phyloP scores from a whole-genome alignment of 2,113 vertebrate genomes.

The Phoxinus phoxinus region DNA sequence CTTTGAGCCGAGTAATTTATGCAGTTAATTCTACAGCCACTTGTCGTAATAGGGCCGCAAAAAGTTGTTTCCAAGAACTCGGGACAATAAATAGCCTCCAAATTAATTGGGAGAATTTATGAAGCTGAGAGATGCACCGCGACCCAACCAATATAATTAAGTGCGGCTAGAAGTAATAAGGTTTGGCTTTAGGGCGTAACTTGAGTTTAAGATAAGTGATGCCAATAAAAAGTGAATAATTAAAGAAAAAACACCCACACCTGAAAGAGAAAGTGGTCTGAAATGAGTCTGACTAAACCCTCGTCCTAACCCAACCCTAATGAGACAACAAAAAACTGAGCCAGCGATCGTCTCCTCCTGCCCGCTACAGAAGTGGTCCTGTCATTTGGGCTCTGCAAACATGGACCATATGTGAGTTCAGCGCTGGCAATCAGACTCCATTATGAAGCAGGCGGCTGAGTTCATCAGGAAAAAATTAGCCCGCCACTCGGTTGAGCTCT shows the following conservation, averaged over 20 bases:
- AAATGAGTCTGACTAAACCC: neutral
- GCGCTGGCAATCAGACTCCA: slow-evolving; percentile 79
- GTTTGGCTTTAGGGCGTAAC: slow-evolving; percentile 56
- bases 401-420: slow-evolving; percentile 79
- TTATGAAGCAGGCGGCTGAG: slow-evolving; percentile 79
- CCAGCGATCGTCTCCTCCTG: slow-evolving; percentile 60
- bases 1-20: slow-evolving; percentile 53
- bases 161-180: slow-evolving; percentile 56
- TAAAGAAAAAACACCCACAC: slow-evolving; percentile 53
- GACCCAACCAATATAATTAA: slow-evolving; percentile 57
- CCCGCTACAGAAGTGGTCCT: slow-evolving; percentile 71
- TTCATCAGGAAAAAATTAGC: slow-evolving; percentile 88
- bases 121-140: slow-evolving; percentile 59
- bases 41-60: slow-evolving; percentile 37
- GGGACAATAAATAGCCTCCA: slow-evolving; percentile 63
- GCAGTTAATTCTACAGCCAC: slow-evolving; percentile 48
- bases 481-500: slow-evolving; percentile 71
- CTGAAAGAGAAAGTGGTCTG: slow-evolving; percentile 47
- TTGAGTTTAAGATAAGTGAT: slow-evolving; percentile 51
- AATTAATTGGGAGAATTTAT: slow-evolving; percentile 69
- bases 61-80: slow-evolving; percentile 60
- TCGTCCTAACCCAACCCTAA: slow-evolving; percentile 44
- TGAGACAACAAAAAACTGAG: slow-evolving; percentile 61
- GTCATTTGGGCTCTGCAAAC: slow-evolving; percentile 78
- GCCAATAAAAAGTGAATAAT: slow-evolving; percentile 59